These are phyloP conservation scores for Heliconius hermathena DNA, from an alignment of 1,140 invertebrate species.

Conservation along the genomic window DNA sequence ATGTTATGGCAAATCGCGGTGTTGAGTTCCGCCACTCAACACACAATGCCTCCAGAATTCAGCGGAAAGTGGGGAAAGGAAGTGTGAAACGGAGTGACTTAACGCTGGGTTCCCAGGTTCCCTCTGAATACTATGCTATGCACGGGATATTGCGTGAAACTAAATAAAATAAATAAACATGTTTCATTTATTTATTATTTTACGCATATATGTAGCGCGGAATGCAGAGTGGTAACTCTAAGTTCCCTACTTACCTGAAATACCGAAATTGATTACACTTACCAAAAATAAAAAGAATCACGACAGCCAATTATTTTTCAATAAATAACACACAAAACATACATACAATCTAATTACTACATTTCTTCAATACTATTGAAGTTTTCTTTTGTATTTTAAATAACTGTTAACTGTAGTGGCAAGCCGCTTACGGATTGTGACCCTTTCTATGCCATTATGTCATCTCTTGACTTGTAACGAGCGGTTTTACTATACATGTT, in stretches of 20 bases:
- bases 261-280: neutral
- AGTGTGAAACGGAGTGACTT: neutral
- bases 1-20: too few species aligned
- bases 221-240: too few species aligned
- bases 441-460: slow-evolving; percentile 37
- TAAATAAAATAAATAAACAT: too few species aligned
- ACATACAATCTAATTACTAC: neutral
- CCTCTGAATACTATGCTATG: too few species aligned
- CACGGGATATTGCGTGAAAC: too few species aligned
- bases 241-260: too few species aligned
- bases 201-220: too few species aligned
- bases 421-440: slow-evolving; percentile 14
- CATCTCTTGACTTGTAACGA: slow-evolving; percentile 38
- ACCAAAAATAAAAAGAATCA: neutral
- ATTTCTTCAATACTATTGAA: neutral
- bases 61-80: too few species aligned
- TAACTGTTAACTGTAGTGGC: slow-evolving; percentile 2
- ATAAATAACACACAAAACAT: neutral
- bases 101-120: neutral
- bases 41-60: too few species aligned
- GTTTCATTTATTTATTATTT: too few species aligned
- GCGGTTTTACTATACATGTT: slow-evolving; percentile 34
- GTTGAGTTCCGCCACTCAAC: too few species aligned
- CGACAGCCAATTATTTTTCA: neutral
- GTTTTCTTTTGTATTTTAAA: slow-evolving; percentile 10